These are phyloP conservation scores for Eucera pruinosa DNA, from an alignment of 2,888 invertebrate species.

Conservation along the genomic window DNA sequence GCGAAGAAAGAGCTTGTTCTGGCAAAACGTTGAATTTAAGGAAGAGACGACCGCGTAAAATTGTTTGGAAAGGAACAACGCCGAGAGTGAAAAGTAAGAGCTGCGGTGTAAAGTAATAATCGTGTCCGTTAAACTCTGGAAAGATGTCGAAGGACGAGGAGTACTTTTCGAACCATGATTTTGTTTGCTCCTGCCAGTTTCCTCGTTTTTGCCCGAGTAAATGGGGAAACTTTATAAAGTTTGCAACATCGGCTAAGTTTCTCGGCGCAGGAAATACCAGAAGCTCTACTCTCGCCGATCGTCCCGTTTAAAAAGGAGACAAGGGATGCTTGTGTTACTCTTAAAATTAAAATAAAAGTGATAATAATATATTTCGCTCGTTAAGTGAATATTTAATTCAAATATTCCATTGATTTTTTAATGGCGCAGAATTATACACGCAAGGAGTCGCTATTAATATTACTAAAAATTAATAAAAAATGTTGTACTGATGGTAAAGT, in stretches of 20 bases:
- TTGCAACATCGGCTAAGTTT: conserved; percentile 62
- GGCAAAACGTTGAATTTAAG: neutral
- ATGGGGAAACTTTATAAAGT: conserved; percentile 68
- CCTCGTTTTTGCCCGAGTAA: conserved; percentile 62
- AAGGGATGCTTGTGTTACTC: conserved; percentile 9
- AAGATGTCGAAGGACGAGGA: conserved; percentile 65
- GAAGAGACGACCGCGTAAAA: conserved; percentile 20
- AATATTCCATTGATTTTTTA: too few relatives aligned
- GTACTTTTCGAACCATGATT: conserved; percentile 62
- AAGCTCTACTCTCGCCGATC: conserved; percentile 44
- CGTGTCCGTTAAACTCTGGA: conserved; percentile 57
- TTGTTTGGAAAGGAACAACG: conserved; percentile 24
- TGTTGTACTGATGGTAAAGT: too few relatives aligned
- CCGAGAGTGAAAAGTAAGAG: conserved; percentile 45
- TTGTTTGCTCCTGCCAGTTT: conserved; percentile 63
- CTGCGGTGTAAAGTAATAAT: conserved; percentile 59
- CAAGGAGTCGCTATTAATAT: too few relatives aligned
- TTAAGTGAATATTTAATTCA: neutral
- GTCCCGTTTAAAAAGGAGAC: conserved; percentile 34
- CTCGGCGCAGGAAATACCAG: conserved; percentile 61
- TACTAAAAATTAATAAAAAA: too few relatives aligned
- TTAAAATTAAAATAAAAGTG: conserved; percentile 18
- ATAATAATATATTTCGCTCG: too few relatives aligned
- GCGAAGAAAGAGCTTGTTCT: neutral
- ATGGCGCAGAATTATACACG: too few relatives aligned